Conservation (phyloP, 2,113 vertebrate species). For the Theropithecus gelada region DNA sequence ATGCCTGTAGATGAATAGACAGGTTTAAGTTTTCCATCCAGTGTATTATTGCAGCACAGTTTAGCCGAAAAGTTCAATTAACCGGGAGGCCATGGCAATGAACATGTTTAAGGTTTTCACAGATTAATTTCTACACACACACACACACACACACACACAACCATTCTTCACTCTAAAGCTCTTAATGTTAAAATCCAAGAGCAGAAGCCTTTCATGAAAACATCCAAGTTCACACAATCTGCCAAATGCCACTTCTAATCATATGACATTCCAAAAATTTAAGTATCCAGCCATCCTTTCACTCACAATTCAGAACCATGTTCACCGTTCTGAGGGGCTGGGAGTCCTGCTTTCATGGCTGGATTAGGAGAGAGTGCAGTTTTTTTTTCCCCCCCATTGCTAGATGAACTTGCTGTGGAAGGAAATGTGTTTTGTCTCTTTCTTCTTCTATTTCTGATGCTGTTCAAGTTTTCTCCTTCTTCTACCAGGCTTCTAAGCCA, state of each 20-base stretch:
- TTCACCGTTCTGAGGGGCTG: background rate
- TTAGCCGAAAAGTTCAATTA: slow-evolving; percentile 33
- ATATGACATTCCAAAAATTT: background rate
- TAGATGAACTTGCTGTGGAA: background rate
- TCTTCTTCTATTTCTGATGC: background rate
- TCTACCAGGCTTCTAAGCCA: background rate
- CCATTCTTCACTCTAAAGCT: background rate
- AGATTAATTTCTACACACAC: background rate
- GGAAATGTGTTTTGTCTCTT: background rate
- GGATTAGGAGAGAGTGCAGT: background rate
- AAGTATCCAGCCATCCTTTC: background rate
- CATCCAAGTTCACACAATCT: background rate
- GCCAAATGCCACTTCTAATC: background rate
- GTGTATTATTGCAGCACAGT: background rate
- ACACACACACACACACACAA: background rate
- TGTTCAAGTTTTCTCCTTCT: background rate
- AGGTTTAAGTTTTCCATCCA: background rate
- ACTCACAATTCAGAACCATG: background rate
- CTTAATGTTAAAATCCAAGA: background rate
- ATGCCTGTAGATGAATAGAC: background rate
- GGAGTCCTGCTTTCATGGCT: background rate
- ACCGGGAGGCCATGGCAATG: background rate
- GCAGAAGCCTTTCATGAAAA: slow-evolving; percentile 26
- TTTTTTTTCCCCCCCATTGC: background rate
- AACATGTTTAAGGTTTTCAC: background rate